These are phyloP conservation scores for Solenopsis invicta DNA, from an alignment of 1,140 invertebrate genomes.

Conservation along the genomic window DNA sequence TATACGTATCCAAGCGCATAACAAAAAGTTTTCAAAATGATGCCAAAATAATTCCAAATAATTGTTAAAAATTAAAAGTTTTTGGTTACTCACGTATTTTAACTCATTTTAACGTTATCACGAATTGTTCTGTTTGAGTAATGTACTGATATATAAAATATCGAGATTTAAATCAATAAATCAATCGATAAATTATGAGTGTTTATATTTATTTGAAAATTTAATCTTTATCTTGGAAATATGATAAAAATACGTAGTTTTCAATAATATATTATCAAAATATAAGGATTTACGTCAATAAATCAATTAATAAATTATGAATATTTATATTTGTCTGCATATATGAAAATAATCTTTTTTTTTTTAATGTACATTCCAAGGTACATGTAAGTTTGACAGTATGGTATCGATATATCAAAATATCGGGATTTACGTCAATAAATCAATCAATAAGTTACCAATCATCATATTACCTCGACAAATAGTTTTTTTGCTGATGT, in stretches of 20 bases:
- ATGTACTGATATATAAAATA: not conserved
- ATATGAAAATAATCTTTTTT: not conserved
- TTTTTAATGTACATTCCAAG: not conserved
- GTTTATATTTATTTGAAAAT: not conserved
- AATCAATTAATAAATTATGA: not conserved
- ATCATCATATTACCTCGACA: conserved; percentile 51
- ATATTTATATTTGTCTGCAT: not conserved
- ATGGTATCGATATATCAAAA: not conserved
- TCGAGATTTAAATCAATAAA: not conserved
- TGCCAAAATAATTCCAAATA: no score
- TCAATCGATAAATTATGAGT: not conserved
- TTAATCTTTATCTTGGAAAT: not conserved
- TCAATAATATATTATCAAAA: not conserved
- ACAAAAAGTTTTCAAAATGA: no score
- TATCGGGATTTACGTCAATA: not conserved
- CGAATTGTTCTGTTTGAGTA: not conserved
- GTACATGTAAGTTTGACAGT: not conserved
- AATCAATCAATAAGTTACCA: not conserved
- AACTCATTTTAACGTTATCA: not conserved
- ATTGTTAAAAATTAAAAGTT: no score
- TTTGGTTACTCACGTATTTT: no score
- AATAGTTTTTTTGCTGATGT: conserved; percentile 68
- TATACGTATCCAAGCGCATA: no score
- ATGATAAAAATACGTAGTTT: not conserved
- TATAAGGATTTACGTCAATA: not conserved